Conservation (phyloP, 2,888 invertebrate genomes). For the Cerceris ruficornis region DNA sequence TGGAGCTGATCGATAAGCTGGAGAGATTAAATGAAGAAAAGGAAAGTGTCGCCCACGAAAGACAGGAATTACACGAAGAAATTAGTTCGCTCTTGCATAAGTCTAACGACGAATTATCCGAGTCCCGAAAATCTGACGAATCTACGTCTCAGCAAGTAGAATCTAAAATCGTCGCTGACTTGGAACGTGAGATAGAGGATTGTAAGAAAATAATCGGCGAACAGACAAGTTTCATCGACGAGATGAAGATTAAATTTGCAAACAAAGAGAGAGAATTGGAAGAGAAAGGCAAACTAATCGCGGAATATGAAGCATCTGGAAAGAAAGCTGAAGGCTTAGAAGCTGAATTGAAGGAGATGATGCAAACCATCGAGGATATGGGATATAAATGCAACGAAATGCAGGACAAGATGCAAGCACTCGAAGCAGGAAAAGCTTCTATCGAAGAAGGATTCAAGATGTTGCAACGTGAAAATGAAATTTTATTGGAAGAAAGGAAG, state of each 20-base stretch:
- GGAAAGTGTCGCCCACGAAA: slow-evolving; percentile 82
- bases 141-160: slow-evolving; percentile 31
- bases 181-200: slow-evolving; percentile 79
- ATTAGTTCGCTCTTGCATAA: slow-evolving; percentile 81
- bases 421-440: slow-evolving; percentile 82
- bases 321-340: slow-evolving; percentile 65
- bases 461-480: slow-evolving; percentile 81
- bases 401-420: slow-evolving; percentile 70
- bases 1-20: slow-evolving; percentile 88
- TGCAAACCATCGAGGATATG: slow-evolving; percentile 74
- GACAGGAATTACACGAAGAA: slow-evolving; percentile 79
- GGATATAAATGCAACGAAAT: slow-evolving; percentile 72
- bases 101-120: slow-evolving; percentile 81
- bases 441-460: slow-evolving; percentile 82
- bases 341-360: slow-evolving; percentile 70
- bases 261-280: slow-evolving; percentile 76
- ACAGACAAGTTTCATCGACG: slow-evolving; percentile 83
- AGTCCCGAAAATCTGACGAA: slow-evolving; percentile 54
- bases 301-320: slow-evolving; percentile 52
- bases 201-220: slow-evolving; percentile 85
- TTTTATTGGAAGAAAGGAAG: slow-evolving; percentile 65
- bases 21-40: slow-evolving; percentile 85
- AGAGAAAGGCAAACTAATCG: slow-evolving; percentile 80
- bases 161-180: slow-evolving; percentile 50
- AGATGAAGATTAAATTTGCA: slow-evolving; percentile 84